Conservation (phyloP, 2,113 vertebrate species). For the Ceratotherium simum region DNA sequence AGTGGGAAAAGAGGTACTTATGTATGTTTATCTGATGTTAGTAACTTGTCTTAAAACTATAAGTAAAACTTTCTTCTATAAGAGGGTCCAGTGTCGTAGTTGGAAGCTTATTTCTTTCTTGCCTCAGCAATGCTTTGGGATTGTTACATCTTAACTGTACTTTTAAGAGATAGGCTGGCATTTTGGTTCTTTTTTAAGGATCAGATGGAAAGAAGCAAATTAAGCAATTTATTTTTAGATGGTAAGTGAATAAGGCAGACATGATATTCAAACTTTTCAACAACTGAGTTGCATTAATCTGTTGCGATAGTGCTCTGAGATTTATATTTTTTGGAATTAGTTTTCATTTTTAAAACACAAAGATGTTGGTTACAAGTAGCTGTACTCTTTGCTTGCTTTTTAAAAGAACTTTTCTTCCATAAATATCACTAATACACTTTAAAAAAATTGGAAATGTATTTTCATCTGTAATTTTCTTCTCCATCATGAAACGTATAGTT, state of each 20-base stretch:
- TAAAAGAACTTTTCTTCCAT: slow-evolving; percentile 44
- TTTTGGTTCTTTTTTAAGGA: slow-evolving; percentile 48
- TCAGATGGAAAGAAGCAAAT: neutral
- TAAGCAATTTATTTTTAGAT: slow-evolving; percentile 11
- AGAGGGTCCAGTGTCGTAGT: neutral
- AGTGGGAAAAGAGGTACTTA: neutral
- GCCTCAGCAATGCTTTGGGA: neutral
- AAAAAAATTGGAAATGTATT: slow-evolving; percentile 31
- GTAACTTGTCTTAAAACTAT: slow-evolving; percentile 5
- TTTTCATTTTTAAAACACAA: slow-evolving; percentile 57
- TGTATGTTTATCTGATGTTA: neutral
- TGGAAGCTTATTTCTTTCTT: slow-evolving; percentile 29
- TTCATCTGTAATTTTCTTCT: slow-evolving; percentile 44
- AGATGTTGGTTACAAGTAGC: neutral
- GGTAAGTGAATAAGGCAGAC: slow-evolving; percentile 5
- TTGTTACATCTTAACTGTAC: neutral
- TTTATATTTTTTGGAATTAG: slow-evolving; percentile 25
- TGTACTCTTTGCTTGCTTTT: slow-evolving; percentile 40
- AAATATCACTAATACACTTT: neutral
- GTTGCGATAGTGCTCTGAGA: slow-evolving; percentile 1
- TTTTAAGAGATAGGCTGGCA: neutral
- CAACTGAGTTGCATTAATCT: neutral
- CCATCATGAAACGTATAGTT: slow-evolving; percentile 4
- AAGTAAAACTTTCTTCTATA: slow-evolving; percentile 37
- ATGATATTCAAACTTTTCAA: slow-evolving; percentile 38